Evolutionary conservation across 1,140 invertebrate genomes (phyloP).

Genomic region (Agrilus planipennis): DNA sequence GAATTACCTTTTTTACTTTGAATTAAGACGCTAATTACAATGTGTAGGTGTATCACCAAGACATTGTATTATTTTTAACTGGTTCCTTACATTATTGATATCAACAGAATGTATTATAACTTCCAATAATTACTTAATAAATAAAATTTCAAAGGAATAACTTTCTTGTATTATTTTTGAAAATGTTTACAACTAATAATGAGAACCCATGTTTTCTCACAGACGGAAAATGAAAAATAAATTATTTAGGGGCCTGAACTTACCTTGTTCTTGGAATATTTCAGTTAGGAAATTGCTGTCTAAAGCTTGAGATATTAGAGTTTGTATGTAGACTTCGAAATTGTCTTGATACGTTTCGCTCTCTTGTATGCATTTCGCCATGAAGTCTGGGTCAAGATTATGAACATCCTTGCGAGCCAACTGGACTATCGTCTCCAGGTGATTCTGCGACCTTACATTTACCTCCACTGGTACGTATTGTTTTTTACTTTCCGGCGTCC

Average conservation of each 20-base stretch:
- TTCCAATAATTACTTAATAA: too few relatives aligned
- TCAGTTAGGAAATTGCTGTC: slow-evolving; percentile 81
- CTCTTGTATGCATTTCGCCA: slow-evolving; percentile 62
- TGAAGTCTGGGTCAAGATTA: slow-evolving; percentile 56
- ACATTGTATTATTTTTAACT: too few relatives aligned
- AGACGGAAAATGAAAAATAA: too few relatives aligned
- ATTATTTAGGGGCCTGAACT: too few relatives aligned
- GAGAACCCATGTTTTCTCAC: too few relatives aligned
- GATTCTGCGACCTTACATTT: slow-evolving; percentile 56
- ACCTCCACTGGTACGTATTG: slow-evolving; percentile 65
- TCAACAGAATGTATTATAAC: too few relatives aligned
- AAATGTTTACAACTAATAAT: too few relatives aligned
- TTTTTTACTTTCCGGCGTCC: slow-evolving; percentile 66
- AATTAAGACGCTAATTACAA: background rate
- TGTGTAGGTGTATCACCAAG: too few relatives aligned
- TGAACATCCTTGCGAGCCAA: slow-evolving; percentile 59
- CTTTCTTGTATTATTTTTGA: too few relatives aligned
- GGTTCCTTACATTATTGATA: too few relatives aligned
- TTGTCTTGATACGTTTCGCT: slow-evolving; percentile 67
- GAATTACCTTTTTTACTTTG: background rate
- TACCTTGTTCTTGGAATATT: slow-evolving; percentile 83
- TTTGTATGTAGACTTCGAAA: slow-evolving; percentile 84
- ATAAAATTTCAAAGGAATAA: too few relatives aligned
- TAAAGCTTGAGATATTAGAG: slow-evolving; percentile 76
- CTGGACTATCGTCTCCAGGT: slow-evolving; percentile 68